Percentiles rank a stretch among this genome's conserved stretches.
Evolutionary conservation across 2,113 vertebrate species (phyloP).

Genomic region (Melanocharis versteri): DNA sequence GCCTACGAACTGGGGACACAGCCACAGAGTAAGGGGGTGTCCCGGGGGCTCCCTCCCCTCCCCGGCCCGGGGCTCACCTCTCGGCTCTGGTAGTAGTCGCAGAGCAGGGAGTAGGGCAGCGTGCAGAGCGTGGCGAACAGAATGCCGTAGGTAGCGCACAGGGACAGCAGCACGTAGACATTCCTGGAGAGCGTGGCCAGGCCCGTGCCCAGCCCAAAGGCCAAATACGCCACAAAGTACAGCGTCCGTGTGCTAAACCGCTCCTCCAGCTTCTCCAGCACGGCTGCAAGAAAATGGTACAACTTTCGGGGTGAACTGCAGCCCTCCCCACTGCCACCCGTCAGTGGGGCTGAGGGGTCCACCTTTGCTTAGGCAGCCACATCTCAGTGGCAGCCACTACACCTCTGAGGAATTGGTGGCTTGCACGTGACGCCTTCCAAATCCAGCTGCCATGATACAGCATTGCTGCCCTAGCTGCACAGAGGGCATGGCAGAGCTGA

Average conservation of each 20-base stretch:
- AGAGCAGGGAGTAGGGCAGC: slow-evolving; percentile 95
- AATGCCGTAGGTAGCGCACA: slow-evolving; percentile 91
- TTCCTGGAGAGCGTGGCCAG: slow-evolving; percentile 92
- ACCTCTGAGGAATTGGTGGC: not conserved
- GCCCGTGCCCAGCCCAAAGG: slow-evolving; percentile 92
- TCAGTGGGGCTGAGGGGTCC: not conserved
- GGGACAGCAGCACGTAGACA: slow-evolving; percentile 88
- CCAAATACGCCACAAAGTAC: slow-evolving; percentile 94
- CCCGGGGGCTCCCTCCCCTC: not conserved
- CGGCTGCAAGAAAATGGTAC: slow-evolving; percentile 69
- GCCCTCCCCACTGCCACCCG: fast-evolving
- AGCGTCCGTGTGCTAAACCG: slow-evolving; percentile 88
- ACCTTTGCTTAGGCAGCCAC: not conserved
- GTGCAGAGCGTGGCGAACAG: slow-evolving; percentile 96
- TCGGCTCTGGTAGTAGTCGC: slow-evolving; percentile 96
- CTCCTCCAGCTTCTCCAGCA: slow-evolving; percentile 94
- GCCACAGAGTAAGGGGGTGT: not conserved
- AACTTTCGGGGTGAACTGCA: not conserved
- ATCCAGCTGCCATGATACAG: not conserved
- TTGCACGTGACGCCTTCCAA: fast-evolving
- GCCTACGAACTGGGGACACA: slow-evolving; percentile 81
- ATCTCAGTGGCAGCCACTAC: fast-evolving
- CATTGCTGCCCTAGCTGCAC: not conserved
- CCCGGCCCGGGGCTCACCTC: slow-evolving; percentile 75
- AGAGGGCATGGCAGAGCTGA: not conserved